A percentile compares a stretch with the other conserved stretches of the same genome.
These are phyloP conservation scores for Lasiurus borealis DNA, from an alignment of 2,113 vertebrate species.

Conservation along the genomic window DNA sequence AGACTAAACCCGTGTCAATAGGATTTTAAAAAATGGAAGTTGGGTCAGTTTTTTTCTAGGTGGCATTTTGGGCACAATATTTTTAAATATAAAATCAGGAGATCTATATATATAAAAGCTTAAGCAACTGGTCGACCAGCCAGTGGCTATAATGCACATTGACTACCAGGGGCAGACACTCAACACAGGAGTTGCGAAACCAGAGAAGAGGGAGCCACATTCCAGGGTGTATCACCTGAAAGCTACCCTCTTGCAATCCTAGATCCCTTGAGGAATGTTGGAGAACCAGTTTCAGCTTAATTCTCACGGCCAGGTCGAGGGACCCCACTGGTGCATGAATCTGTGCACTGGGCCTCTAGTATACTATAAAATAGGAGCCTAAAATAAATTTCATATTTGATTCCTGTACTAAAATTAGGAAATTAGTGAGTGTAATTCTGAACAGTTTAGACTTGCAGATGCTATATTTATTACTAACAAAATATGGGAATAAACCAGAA, in stretches of 20 bases:
- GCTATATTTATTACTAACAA: constrained; percentile 37
- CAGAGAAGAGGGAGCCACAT: no score
- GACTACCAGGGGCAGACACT: no score
- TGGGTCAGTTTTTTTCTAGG: not conserved
- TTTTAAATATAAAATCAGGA: constrained; percentile 31
- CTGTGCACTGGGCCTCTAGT: not conserved
- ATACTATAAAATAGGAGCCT: not conserved
- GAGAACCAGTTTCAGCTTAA: no score
- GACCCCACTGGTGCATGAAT: no score
- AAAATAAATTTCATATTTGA: constrained; percentile 30
- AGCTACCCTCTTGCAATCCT: no score
- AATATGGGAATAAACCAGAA: not conserved
- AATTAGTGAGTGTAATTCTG: not conserved
- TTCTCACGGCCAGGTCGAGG: no score
- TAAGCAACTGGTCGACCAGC: no score
- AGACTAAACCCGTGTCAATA: not conserved
- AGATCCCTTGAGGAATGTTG: no score
- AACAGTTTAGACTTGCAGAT: not conserved
- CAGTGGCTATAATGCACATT: no score
- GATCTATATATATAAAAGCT: no score
- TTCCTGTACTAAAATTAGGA: constrained; percentile 12
- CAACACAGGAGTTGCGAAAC: no score
- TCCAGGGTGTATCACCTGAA: no score
- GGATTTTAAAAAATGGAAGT: constrained; percentile 2
- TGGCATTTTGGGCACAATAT: not conserved